Evolutionary conservation across 2,797 vertebrate species (phyloP), one percentile per base, ranked within the genome.

Genomic region (Poecilia velifera): DNA sequence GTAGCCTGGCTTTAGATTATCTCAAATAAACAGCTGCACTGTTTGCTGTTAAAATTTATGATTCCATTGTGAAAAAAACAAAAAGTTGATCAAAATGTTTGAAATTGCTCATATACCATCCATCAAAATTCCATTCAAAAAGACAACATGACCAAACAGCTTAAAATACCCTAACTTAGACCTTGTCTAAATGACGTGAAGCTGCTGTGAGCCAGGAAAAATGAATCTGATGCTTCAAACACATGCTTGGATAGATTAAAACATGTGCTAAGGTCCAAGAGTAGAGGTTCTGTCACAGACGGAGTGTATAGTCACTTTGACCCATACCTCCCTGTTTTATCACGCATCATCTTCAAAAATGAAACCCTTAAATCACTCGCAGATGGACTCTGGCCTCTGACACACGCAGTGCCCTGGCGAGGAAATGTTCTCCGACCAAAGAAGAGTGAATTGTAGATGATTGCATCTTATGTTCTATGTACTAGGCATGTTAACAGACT

Each of bases 211-310:
- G 75, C 73, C 90, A 91, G 92, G 92, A 94, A 90, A 84, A 88
- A 90, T 92, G 90, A 88, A 90, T 91, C 89, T 88, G 89, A 89
- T 92, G 94, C 95, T 95, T 96, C 94, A 96, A 96, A 95, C 94
- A 94, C 89, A 95, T 94, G 90, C 91, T 90, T 92, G 88, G 90
- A 76, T 89, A 95, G 95, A 95, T 96, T 93, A 93, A 92, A 94
- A 93, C 94, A 95, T 95, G 93, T 95, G 94, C 89, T 87, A 87
- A 83, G 78, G 91, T 84, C 93, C 83, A 88, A 86, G 87, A 93
- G 87, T 85, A 88, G 87, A 86, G 88, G 87, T 82, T 91, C 92
- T 92, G 93, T 94, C 93, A 91, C 92, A 94, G 88, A 92, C 86
- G 85, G 90, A 94, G 89, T 88, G 87, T 74, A 53, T 53, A 88